Percentiles rank a stretch among this genome's conserved stretches.
Conservation (phyloP, 2,888 invertebrate species). For the Girardia tigrina region DNA sequence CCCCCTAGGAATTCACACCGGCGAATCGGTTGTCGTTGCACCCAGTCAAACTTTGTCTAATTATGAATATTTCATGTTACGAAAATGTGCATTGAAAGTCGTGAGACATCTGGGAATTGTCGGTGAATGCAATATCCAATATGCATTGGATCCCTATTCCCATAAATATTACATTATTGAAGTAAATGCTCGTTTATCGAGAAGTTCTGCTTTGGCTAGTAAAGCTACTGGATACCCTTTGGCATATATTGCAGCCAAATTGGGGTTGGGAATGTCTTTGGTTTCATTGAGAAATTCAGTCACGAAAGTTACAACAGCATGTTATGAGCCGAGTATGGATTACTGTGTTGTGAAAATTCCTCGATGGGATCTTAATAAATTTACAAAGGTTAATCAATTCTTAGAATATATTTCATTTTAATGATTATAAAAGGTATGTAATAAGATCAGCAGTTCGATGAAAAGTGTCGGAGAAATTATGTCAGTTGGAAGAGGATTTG, state of each 20-base stretch:
- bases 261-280: slow-evolving; percentile 68
- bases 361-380: slow-evolving; percentile 80
- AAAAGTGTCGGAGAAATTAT: slow-evolving; percentile 98
- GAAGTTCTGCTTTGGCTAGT: slow-evolving; percentile 92
- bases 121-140: slow-evolving; percentile 98
- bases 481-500: slow-evolving; percentile 92
- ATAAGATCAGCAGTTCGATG: slow-evolving; percentile 74
- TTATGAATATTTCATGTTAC: slow-evolving; percentile 79
- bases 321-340: slow-evolving; percentile 95
- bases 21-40: slow-evolving; percentile 92
- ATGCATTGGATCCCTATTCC: slow-evolving; percentile 79
- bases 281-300: slow-evolving; percentile 80
- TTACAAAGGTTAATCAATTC: slow-evolving; percentile 77
- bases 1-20: slow-evolving; percentile 92
- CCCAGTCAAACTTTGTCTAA: slow-evolving; percentile 94
- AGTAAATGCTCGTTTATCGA: slow-evolving; percentile 83
- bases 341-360: slow-evolving; percentile 99
- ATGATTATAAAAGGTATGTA: slow-evolving; percentile 25
- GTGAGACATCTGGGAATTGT: slow-evolving; percentile 85
- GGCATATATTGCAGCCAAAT: slow-evolving; percentile 93
- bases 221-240: slow-evolving; percentile 98
- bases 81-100: slow-evolving; percentile 73
- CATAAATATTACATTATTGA: slow-evolving; percentile 61
- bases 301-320: slow-evolving; percentile 80
- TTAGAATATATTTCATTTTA: no score